Conservation (phyloP, 1,140 invertebrate genomes). For the Teleogryllus occipitalis region DNA sequence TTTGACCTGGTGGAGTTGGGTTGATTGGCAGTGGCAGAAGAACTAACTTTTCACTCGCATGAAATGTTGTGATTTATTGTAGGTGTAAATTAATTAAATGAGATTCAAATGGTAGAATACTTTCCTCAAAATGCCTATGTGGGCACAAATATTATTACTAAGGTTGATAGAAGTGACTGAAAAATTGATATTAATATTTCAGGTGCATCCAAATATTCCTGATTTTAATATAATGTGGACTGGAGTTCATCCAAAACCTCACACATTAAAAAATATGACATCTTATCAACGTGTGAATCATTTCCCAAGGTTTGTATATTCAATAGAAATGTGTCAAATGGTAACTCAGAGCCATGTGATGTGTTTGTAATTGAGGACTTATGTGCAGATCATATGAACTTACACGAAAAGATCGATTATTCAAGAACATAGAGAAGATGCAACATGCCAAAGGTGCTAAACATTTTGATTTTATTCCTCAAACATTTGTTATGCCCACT, state of each 20-base stretch:
- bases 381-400: slow-evolving; percentile 72
- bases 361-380: background rate
- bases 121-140: too few relatives aligned
- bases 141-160: too few relatives aligned
- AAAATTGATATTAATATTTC: background rate
- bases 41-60: too few relatives aligned
- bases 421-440: slow-evolving; percentile 92
- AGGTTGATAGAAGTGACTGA: background rate
- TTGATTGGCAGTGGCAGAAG: too few relatives aligned
- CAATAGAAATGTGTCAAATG: background rate
- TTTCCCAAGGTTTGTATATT: slow-evolving; percentile 66
- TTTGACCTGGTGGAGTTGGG: too few relatives aligned
- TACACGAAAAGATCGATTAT: slow-evolving; percentile 86
- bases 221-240: slow-evolving; percentile 88
- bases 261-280: slow-evolving; percentile 65
- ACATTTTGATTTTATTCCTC: slow-evolving; percentile 87
- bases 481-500: slow-evolving; percentile 80
- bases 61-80: too few relatives aligned
- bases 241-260: slow-evolving; percentile 82
- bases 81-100: too few relatives aligned
- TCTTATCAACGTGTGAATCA: slow-evolving; percentile 88
- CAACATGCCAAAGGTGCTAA: slow-evolving; percentile 78
- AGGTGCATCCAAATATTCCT: slow-evolving; percentile 31
- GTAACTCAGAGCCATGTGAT: background rate
- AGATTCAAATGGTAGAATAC: too few relatives aligned